Evolutionary conservation across 1,140 invertebrate genomes (phyloP).

Genomic region (Pentalonia nigronervosa): DNA sequence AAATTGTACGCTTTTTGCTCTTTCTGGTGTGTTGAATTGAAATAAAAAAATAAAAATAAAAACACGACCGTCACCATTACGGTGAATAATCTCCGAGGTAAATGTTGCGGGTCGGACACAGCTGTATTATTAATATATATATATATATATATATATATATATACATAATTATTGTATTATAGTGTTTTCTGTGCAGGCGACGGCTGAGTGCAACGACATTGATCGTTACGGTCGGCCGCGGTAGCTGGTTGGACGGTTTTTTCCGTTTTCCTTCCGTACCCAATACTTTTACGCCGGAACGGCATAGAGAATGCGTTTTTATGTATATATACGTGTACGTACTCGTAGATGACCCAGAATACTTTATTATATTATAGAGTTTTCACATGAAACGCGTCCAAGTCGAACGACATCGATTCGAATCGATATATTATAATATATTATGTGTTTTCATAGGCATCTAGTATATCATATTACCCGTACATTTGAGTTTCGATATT

Average conservation of each 20-base stretch:
- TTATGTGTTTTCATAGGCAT: background rate
- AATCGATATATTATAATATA: background rate
- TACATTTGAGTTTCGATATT: background rate
- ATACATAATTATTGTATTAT: background rate
- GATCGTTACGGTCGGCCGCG: constrained; percentile 43
- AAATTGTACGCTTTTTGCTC: background rate
- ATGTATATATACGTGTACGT: background rate
- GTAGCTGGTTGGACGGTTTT: constrained; percentile 6
- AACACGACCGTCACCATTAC: constrained; percentile 32
- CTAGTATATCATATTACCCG: background rate
- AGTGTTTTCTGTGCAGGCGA: background rate
- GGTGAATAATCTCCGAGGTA: constrained; percentile 39
- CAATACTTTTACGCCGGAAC: constrained; percentile 24
- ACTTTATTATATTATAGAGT: background rate
- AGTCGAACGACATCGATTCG: background rate
- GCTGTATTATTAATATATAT: background rate
- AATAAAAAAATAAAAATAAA: background rate
- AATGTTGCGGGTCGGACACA: background rate
- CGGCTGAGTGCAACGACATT: constrained; percentile 37
- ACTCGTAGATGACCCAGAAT: constrained; percentile 42
- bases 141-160: background rate
- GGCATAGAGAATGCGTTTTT: background rate
- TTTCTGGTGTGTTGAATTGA: background rate
- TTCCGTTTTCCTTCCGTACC: constrained; percentile 24
- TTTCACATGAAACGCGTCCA: constrained; percentile 7